Percentiles rank a stretch among this genome's conserved stretches.
Evolutionary conservation across 92 coral and sea anemone genomes (phyloP).

Genomic region (Scolanthus callimorphus): DNA sequence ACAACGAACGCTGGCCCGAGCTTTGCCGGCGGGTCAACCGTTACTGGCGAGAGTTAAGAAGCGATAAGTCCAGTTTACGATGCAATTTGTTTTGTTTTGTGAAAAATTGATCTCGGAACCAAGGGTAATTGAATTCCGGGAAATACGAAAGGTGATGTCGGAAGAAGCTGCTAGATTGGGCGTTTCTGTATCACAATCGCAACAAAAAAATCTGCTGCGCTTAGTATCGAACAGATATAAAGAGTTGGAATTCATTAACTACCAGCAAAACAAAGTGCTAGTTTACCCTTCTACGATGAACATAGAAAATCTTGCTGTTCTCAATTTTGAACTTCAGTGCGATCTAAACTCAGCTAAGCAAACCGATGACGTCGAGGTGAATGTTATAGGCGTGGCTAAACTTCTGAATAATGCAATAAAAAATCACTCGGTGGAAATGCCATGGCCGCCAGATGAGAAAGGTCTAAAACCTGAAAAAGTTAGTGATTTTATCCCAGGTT

Average conservation of each 20-base stretch:
- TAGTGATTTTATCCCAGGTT: slow-evolving; percentile 30
- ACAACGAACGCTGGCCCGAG: slow-evolving; percentile 3
- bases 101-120: slow-evolving; percentile 23
- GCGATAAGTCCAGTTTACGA: slow-evolving; percentile 4
- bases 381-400: slow-evolving; percentile 19
- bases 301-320: slow-evolving; percentile 23
- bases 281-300: slow-evolving; percentile 25
- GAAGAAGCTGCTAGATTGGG: slow-evolving; percentile 17
- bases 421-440: slow-evolving; percentile 41
- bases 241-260: slow-evolving; percentile 20
- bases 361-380: slow-evolving; percentile 4
- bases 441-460: slow-evolving; percentile 58
- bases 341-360: slow-evolving; percentile 5
- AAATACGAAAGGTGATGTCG: slow-evolving; percentile 2
- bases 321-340: slow-evolving; percentile 27
- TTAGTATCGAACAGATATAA: slow-evolving; percentile 29
- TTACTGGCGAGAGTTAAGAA: slow-evolving; percentile 21
- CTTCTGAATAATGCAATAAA: slow-evolving; percentile 33
- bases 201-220: slow-evolving; percentile 29
- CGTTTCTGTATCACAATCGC: slow-evolving; percentile 20
- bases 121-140: slow-evolving; percentile 17
- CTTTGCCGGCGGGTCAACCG: slow-evolving; percentile 7
- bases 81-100: slow-evolving; percentile 10
- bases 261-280: slow-evolving; percentile 42
- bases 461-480: slow-evolving; percentile 27